Evolutionary conservation across 1,140 invertebrate genomes (phyloP).

Genomic region (Pogonomyrmex californicus): DNA sequence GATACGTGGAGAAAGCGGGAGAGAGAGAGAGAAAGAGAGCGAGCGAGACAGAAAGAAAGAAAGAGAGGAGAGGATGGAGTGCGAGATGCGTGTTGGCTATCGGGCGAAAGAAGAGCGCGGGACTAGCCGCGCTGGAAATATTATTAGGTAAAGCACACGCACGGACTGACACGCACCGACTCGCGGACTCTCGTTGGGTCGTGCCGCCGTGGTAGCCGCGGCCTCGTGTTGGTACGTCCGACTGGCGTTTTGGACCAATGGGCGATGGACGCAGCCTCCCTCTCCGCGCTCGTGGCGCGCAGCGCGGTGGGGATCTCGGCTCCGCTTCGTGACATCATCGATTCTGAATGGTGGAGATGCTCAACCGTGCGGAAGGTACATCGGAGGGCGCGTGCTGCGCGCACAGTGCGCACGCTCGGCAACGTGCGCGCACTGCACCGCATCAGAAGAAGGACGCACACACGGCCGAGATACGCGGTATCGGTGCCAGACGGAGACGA

Average conservation of each 20-base stretch:
- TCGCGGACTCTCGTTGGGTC: constrained; percentile 79
- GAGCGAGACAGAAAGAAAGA: not conserved
- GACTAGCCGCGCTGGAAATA: constrained; percentile 73
- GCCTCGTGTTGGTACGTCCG: constrained; percentile 73
- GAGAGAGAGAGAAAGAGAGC: not conserved
- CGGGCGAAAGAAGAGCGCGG: constrained; percentile 48
- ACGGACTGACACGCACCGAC: constrained; percentile 77
- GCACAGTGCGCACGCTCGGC: constrained; percentile 71
- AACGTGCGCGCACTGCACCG: constrained; percentile 45
- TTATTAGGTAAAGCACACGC: constrained; percentile 78
- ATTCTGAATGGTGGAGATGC: constrained; percentile 87
- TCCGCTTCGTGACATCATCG: constrained; percentile 84
- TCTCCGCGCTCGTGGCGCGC: constrained; percentile 40
- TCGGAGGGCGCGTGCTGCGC: constrained; percentile 83
- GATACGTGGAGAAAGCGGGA: not conserved
- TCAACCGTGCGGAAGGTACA: constrained; percentile 86
- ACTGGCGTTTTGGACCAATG: constrained; percentile 72
- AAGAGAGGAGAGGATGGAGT: constrained; percentile 23
- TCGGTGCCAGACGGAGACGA: constrained; percentile 77
- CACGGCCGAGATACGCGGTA: constrained; percentile 10
- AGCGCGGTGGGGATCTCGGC: constrained; percentile 71
- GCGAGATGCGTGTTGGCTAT: constrained; percentile 18
- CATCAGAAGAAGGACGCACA: constrained; percentile 31
- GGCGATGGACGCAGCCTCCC: constrained; percentile 60
- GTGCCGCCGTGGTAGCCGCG: constrained; percentile 73